phyloP scores from a whole-genome alignment of 1,140 invertebrate species.

The Trinorchestia longiramus region DNA sequence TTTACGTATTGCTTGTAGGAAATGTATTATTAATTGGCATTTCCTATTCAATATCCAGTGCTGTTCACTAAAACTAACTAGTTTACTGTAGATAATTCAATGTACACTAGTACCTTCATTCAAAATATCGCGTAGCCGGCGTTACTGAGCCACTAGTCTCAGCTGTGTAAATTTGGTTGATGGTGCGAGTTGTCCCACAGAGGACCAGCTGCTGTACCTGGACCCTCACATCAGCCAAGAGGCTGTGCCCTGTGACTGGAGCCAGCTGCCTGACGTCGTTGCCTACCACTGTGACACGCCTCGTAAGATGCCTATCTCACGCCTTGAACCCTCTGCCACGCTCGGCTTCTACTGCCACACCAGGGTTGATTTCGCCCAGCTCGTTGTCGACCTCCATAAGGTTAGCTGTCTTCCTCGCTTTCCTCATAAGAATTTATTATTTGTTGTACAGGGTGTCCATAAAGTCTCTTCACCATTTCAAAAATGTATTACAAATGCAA shows the following conservation, averaged over 20 bases:
- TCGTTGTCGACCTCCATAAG: constrained; percentile 73
- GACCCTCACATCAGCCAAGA: constrained; percentile 95
- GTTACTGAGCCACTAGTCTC: background rate
- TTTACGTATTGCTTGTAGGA: too few species aligned
- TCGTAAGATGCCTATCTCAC: constrained; percentile 86
- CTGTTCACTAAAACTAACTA: background rate
- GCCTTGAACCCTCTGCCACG: constrained; percentile 94
- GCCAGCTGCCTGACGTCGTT: constrained; percentile 77
- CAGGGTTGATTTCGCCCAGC: constrained; percentile 82
- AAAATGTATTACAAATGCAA: too few species aligned
- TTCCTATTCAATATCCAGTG: background rate
- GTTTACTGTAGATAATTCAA: too few species aligned
- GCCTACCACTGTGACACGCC: constrained; percentile 89
- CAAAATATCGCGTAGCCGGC: too few species aligned
- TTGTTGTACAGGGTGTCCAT: too few species aligned
- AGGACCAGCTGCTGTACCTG: constrained; percentile 90
- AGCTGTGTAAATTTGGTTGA: background rate
- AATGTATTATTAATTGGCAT: too few species aligned
- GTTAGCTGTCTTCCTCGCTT: background rate
- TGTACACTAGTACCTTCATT: too few species aligned
- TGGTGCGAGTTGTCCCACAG: background rate
- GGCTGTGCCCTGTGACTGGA: constrained; percentile 83
- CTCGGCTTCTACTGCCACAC: constrained; percentile 89
- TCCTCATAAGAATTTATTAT: background rate
- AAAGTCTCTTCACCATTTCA: too few species aligned